These are phyloP conservation scores for Oreochromis tanganicae DNA, from an alignment of 2,113 vertebrate species.

Conservation along the genomic window DNA sequence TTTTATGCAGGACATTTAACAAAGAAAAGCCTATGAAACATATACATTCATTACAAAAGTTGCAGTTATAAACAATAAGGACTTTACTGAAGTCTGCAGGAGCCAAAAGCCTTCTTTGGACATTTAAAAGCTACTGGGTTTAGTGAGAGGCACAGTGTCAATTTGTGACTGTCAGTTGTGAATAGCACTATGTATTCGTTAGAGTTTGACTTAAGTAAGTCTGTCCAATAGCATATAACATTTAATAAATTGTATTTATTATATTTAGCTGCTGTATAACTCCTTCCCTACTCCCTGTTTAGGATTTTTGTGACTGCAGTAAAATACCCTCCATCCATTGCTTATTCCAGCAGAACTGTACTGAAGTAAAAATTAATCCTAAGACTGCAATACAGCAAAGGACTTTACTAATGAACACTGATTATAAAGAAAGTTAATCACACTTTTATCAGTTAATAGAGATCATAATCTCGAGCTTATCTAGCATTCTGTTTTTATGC, in stretches of 20 bases:
- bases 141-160: background rate
- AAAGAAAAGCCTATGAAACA: background rate
- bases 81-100: background rate
- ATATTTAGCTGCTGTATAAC: background rate
- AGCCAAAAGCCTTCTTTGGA: background rate
- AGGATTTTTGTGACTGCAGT: background rate
- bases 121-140: background rate
- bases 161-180: background rate
- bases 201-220: background rate
- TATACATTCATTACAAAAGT: background rate
- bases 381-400: background rate
- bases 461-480: background rate
- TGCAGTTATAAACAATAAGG: background rate
- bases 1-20: background rate
- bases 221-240: background rate
- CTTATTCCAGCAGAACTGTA: background rate
- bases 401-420: background rate
- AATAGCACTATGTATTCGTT: background rate
- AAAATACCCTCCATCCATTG: background rate
- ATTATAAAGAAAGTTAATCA: background rate
- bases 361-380: background rate
- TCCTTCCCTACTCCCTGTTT: background rate
- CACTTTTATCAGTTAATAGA: background rate
- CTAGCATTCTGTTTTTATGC: background rate
- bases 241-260: background rate